These are phyloP conservation scores for Sphinx pinastri DNA, from an alignment of 2,888 invertebrate species.

Conservation along the genomic window DNA sequence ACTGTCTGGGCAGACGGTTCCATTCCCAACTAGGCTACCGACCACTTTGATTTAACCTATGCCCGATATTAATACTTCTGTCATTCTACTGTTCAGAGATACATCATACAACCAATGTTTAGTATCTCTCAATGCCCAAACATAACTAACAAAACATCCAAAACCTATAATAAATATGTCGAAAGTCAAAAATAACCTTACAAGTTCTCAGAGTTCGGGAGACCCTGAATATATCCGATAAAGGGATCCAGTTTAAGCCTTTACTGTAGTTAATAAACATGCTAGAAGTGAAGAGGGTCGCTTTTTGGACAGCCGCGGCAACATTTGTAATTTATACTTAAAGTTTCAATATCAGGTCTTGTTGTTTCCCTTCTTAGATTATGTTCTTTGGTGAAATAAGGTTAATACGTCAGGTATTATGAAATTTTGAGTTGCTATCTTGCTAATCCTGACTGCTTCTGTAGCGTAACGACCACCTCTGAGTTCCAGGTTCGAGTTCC, in stretches of 20 bases:
- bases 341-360: neutral
- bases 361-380: too few species aligned
- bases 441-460: too few species aligned
- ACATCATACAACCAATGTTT: too few species aligned
- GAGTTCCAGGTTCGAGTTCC: too few species aligned
- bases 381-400: neutral
- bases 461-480: too few species aligned
- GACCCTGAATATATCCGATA: constrained; percentile 22
- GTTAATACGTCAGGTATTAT: neutral
- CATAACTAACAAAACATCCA: neutral
- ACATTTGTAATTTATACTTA: neutral
- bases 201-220: neutral
- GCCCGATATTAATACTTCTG: too few species aligned
- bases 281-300: constrained; percentile 4
- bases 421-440: neutral
- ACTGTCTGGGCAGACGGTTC: too few species aligned
- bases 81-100: too few species aligned
- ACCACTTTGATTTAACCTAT: too few species aligned
- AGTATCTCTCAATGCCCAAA: too few species aligned
- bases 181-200: constrained; percentile 3
- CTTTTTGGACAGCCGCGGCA: neutral
- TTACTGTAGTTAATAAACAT: constrained; percentile 27
- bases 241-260: constrained; percentile 24
- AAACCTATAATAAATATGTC: neutral
- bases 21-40: too few species aligned